Conservation (phyloP, 2,888 invertebrate species). For the Colostygia pectinataria region DNA sequence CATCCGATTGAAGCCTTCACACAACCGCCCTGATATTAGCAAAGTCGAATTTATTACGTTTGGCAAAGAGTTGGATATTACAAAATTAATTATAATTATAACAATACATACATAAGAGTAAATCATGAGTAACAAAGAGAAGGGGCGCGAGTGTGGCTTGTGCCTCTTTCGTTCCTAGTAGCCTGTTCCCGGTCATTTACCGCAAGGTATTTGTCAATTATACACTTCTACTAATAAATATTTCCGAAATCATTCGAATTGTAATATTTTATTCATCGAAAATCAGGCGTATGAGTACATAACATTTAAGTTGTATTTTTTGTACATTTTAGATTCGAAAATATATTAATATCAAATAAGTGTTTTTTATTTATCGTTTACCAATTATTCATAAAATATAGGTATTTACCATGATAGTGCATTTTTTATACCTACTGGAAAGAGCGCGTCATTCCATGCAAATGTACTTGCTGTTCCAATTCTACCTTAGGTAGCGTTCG, state of each 20-base stretch:
- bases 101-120: conserved; percentile 44
- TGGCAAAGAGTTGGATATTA: conserved; percentile 55
- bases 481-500: conserved; percentile 21
- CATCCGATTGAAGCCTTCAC: conserved; percentile 71
- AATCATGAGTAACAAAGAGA: conserved; percentile 41
- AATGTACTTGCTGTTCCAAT: conserved; percentile 19
- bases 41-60: conserved; percentile 75
- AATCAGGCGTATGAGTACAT: conserved; percentile 84
- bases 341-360: conserved; percentile 85
- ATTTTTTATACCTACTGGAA: too few species aligned
- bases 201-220: conserved; percentile 75
- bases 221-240: conserved; percentile 58
- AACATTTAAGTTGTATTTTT: conserved; percentile 88
- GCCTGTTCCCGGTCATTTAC: conserved; percentile 65
- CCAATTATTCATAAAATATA: too few species aligned
- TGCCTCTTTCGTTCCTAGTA: conserved; percentile 75
- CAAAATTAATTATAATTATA: conserved; percentile 40
- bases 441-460: background rate
- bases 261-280: conserved; percentile 67
- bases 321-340: conserved; percentile 90
- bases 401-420: too few species aligned
- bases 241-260: conserved; percentile 59
- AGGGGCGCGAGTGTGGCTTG: conserved; percentile 55
- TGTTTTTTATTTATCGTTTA: conserved; percentile 47
- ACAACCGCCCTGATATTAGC: conserved; percentile 80